Evolutionary conservation across 2,888 invertebrate genomes (phyloP), one percentile per base, ranked within the genome.

Genomic region (Agrenia bidenticulata): DNA sequence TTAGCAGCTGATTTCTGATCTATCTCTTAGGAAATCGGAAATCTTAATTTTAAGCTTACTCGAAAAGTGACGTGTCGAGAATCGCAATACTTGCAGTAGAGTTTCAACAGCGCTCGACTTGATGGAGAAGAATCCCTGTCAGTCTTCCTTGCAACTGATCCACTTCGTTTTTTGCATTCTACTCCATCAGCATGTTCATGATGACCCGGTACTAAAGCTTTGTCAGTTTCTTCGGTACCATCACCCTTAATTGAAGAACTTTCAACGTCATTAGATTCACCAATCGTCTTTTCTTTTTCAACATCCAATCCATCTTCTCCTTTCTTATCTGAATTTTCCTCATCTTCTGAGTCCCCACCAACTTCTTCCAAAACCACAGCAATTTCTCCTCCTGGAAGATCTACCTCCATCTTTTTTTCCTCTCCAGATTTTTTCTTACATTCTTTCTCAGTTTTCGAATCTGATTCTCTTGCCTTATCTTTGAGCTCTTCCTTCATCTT

Each of bases 81-180:
- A 61, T 73, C 67, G 42, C 76, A 76, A 56, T 73, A 74, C 32
- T 71, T 68, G 58, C 76, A 76, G 42, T 72, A 67, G 15, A 76
- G 58, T 60, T 73, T 76, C 23, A 76, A 49, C n/a, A 76, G 62
- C 13, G 73, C 68, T 57, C 65, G 32, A 45, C 62, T 58, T 26
- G 67, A 49, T 1, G 64, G 61, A 19, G 61, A 51, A 17, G 45
- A 55, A 41, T 62, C 67, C 5, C 42, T n/a, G 5, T 65, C 70
- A 60, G 55, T 53, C 56, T 15, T 41, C 21, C 17, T 41, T 37
- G 9, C 11, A 19, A 4, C 26, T 26, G 11, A 15, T 21, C 19
- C 24, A 4, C 15, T 2, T 4, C 5, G 26, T 61, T 19, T 65
- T 66, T 54, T 66, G 45, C 5, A 9, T 45, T 45, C n/a, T 45